These are phyloP conservation scores for Chromis chromis DNA, from an alignment of 2,797 vertebrate genomes.

Conservation along the genomic window DNA sequence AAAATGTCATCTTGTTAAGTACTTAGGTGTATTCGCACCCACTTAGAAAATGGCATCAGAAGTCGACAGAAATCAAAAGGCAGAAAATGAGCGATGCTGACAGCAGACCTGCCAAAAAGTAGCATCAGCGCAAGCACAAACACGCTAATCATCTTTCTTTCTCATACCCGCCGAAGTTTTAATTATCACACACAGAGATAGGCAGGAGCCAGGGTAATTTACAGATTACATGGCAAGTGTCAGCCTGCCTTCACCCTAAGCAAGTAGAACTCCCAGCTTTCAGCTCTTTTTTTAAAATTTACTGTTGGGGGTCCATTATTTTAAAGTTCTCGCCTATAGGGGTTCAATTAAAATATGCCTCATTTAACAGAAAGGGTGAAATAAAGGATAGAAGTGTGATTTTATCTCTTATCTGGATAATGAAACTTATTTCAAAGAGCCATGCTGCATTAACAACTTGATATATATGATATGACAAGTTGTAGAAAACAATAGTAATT, in stretches of 20 bases:
- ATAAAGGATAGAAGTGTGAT: not conserved
- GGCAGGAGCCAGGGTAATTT: constrained; percentile 76
- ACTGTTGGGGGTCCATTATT: constrained; percentile 30
- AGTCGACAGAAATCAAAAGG: constrained; percentile 26
- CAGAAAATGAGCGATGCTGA: constrained; percentile 42
- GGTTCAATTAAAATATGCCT: constrained; percentile 43
- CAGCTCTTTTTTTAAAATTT: constrained; percentile 45
- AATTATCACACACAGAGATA: constrained; percentile 75
- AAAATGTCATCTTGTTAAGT: constrained; percentile 15
- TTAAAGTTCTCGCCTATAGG: constrained; percentile 44
- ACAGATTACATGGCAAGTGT: constrained; percentile 81
- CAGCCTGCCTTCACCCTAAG: constrained; percentile 72
- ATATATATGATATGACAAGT: not conserved
- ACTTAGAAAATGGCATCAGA: constrained; percentile 3
- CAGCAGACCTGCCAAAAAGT: constrained; percentile 58
- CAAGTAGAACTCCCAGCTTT: constrained; percentile 68
- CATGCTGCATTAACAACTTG: not conserved
- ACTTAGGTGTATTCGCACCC: not conserved
- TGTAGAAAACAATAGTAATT: not conserved
- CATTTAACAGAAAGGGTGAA: constrained; percentile 8
- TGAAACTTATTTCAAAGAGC: not conserved
- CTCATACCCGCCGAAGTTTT: constrained; percentile 75
- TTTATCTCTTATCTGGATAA: not conserved
- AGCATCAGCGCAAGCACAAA: constrained; percentile 77
- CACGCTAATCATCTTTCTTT: constrained; percentile 81